Conservation (phyloP, 1,140 invertebrate species). For the Andrena cerasifolii region DNA sequence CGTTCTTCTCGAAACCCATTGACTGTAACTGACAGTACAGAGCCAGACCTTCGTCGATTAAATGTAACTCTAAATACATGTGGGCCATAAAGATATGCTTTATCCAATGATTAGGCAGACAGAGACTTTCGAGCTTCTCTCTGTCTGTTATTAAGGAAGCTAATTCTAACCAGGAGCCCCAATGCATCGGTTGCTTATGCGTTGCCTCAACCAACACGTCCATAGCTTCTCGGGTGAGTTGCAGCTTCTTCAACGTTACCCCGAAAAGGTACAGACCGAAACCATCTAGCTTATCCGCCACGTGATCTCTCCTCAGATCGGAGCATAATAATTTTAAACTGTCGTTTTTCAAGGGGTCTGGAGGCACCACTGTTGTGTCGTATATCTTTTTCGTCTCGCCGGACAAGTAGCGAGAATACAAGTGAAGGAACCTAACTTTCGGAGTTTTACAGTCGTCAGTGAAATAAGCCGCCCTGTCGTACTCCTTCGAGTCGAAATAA, state of each 20-base stretch:
- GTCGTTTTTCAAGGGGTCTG: slow-evolving; percentile 85
- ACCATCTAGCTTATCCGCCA: slow-evolving; percentile 89
- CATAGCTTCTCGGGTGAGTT: slow-evolving; percentile 88
- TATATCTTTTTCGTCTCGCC: slow-evolving; percentile 94
- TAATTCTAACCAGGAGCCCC: slow-evolving; percentile 97
- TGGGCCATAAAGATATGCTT: slow-evolving; percentile 96
- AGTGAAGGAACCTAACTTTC: slow-evolving; percentile 90
- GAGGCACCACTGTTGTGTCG: slow-evolving; percentile 89
- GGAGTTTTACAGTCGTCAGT: slow-evolving; percentile 86
- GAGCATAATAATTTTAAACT: slow-evolving; percentile 83
- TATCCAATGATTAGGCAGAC: slow-evolving; percentile 96
- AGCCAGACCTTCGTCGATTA: slow-evolving; percentile 94
- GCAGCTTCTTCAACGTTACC: slow-evolving; percentile 94
- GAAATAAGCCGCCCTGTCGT: slow-evolving; percentile 94
- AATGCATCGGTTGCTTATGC: slow-evolving; percentile 90
- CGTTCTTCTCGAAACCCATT: slow-evolving; percentile 92
- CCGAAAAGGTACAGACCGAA: slow-evolving; percentile 96
- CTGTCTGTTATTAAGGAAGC: slow-evolving; percentile 92
- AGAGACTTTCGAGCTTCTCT: slow-evolving; percentile 85
- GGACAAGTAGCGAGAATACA: slow-evolving; percentile 93
- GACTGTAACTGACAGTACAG: slow-evolving; percentile 90
- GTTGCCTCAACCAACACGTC: slow-evolving; percentile 91
- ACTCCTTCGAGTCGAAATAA: slow-evolving; percentile 96
- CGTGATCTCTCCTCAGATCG: slow-evolving; percentile 84
- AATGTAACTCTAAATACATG: slow-evolving; percentile 94